These are phyloP conservation scores for Chaetophractus vellerosus DNA, from an alignment of 2,797 vertebrate species.

Conservation along the genomic window DNA sequence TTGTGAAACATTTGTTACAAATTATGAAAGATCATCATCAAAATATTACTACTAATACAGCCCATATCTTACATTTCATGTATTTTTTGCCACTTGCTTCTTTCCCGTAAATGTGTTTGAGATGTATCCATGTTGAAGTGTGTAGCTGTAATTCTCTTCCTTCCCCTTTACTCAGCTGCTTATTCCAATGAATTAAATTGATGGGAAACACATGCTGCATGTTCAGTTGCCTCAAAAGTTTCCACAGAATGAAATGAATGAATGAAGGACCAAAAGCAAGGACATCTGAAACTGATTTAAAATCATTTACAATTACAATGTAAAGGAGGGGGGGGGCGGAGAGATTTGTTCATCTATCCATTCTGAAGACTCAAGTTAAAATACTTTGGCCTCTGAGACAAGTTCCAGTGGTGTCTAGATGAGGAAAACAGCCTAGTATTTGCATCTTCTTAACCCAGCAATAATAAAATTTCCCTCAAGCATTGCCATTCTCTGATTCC, in stretches of 20 bases:
- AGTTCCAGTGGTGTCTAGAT: conserved; percentile 21
- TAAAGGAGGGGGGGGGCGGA: conserved; percentile 29
- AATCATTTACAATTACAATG: conserved; percentile 13
- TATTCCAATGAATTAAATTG: conserved; percentile 37
- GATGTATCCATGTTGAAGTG: neutral
- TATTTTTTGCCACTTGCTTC: neutral
- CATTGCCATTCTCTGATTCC: neutral
- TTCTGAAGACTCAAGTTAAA: conserved; percentile 39
- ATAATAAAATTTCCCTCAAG: neutral
- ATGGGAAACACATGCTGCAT: neutral
- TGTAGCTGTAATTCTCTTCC: neutral
- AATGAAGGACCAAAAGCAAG: neutral
- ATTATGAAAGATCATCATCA: no score
- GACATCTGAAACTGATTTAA: conserved; percentile 26
- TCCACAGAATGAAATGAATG: conserved; percentile 9
- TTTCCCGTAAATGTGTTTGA: conserved; percentile 16
- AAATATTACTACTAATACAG: no score
- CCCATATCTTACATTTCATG: no score
- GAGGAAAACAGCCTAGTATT: conserved; percentile 36
- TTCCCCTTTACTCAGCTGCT: neutral
- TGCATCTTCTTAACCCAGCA: conserved; percentile 52
- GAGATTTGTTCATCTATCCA: neutral
- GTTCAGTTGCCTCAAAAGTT: conserved; percentile 24
- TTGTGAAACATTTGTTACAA: no score
- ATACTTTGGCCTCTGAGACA: neutral